Base-by-base conservation (phyloP, 2,113 vertebrate genomes). In the Nothocercus nigrocapillus region DNA sequence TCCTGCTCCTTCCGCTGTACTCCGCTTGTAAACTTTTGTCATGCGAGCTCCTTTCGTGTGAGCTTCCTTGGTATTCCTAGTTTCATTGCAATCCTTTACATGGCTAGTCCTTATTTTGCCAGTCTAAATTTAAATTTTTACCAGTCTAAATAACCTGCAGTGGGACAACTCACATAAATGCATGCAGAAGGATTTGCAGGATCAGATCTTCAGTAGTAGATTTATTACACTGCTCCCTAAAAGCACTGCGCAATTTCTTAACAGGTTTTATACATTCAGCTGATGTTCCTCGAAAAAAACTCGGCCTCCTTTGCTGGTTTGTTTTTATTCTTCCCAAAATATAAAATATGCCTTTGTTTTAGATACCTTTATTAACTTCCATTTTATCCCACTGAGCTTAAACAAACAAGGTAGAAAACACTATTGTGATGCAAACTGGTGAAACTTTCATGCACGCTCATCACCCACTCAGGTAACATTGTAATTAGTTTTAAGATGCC, bases 401-500 rank as follows among this genome's bases (percentile, higher is more conserved):
- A 80, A 40, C 67, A 68, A 90, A 69, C 72, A 78, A 36, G 53
- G 42, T 44, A 27, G 68, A 88, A 84, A 80, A 64, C 68, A 78
- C 7, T n/a, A 30, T 42, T 42, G 38, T 88, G 79, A 85, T 78
- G 93, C 66, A 70, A 87, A 81, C 34, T 6, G 14, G 30, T 90
- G 88, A 87, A 59, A 38, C 62, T 45, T 62, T 56, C 86, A 85
- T 76, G 77, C 81, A 72, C 59, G 91, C 61, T 83, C 61, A 67
- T 85, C 30, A 40, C 42, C 77, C n/a, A 13, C 82, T 94, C 70
- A 30, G 45, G 88, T 44, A 54, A 62, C n/a, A 27, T 20, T 40
- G 18, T 78, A 90, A 88, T 85, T 59, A 51, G 34, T 54, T 90
- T 95, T 77, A 85, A 75, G 88, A 70, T 86, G 66, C 87, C 19